Evolutionary conservation across 2,113 vertebrate genomes (phyloP).

Genomic region (Proteles cristata): DNA sequence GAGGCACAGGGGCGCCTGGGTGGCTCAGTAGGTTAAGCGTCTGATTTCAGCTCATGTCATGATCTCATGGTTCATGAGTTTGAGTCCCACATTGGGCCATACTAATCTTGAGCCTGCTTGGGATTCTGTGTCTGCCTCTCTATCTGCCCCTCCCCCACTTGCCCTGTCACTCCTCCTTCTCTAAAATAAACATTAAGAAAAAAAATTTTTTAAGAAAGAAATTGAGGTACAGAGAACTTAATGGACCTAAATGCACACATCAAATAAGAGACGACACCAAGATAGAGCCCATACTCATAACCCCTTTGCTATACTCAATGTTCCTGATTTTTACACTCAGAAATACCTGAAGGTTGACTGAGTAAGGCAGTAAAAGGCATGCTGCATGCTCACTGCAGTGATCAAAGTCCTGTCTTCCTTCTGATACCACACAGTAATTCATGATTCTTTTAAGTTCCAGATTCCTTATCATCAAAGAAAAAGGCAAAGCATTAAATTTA

Average conservation of each 20-base stretch:
- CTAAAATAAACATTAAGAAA: no score
- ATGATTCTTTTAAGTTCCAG: background rate
- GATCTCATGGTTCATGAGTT: no score
- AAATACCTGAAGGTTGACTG: background rate
- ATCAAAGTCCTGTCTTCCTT: background rate
- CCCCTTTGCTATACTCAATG: background rate
- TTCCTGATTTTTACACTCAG: background rate
- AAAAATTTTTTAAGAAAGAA: background rate
- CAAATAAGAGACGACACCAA: background rate
- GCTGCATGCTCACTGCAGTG: background rate
- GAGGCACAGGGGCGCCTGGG: no score
- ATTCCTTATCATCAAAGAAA: conserved; percentile 4
- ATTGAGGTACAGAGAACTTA: background rate
- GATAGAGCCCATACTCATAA: background rate
- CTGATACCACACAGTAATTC: background rate
- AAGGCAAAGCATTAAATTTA: background rate
- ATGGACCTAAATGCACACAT: background rate
- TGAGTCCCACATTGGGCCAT: no score
- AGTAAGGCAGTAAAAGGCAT: background rate
- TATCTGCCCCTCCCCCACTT: no score
- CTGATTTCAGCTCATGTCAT: no score
- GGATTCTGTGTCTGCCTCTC: no score
- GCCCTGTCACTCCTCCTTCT: no score
- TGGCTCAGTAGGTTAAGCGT: no score
- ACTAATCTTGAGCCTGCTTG: no score